phyloP scores from a whole-genome alignment of 53 echinoderm and acorn worm species.

The Echinarachnius parma region DNA sequence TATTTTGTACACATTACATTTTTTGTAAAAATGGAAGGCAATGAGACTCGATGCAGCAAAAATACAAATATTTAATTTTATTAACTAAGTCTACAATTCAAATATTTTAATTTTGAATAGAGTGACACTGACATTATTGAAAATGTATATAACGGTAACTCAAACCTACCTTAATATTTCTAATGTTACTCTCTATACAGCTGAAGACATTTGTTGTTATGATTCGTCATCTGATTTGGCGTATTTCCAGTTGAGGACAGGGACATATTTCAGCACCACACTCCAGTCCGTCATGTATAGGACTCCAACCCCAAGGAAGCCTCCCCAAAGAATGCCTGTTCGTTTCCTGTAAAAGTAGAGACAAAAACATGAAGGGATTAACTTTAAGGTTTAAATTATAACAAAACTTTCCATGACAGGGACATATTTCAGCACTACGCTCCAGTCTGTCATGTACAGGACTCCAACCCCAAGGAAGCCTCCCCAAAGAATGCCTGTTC shows the following conservation, averaged over 20 bases:
- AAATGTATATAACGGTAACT: no score
- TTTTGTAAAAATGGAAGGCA: no score
- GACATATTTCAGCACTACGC: slow-evolving; percentile 30
- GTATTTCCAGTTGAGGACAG: slow-evolving; percentile 52
- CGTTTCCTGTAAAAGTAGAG: slow-evolving; percentile 22
- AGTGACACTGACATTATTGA: no score
- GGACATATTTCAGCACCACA: slow-evolving; percentile 32
- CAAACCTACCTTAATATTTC: no score
- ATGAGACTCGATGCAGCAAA: no score
- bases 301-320: slow-evolving; percentile 42
- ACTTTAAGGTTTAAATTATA: no score
- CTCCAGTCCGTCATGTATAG: slow-evolving; percentile 43
- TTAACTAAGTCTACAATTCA: no score
- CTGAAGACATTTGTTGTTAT: slow-evolving; percentile 10
- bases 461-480: slow-evolving; percentile 43
- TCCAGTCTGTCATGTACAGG: slow-evolving; percentile 41
- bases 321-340: slow-evolving; percentile 37
- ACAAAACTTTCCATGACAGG: no score
- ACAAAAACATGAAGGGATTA: not conserved
- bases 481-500: slow-evolving; percentile 39
- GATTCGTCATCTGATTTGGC: slow-evolving; percentile 20
- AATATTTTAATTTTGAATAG: no score
- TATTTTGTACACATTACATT: no score
- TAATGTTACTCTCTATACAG: slow-evolving; percentile 32
- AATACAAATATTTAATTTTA: no score